Evolutionary conservation across 2,888 invertebrate species (phyloP), one percentile per base, ranked within the genome.

Genomic region (Endotricha flammealis): DNA sequence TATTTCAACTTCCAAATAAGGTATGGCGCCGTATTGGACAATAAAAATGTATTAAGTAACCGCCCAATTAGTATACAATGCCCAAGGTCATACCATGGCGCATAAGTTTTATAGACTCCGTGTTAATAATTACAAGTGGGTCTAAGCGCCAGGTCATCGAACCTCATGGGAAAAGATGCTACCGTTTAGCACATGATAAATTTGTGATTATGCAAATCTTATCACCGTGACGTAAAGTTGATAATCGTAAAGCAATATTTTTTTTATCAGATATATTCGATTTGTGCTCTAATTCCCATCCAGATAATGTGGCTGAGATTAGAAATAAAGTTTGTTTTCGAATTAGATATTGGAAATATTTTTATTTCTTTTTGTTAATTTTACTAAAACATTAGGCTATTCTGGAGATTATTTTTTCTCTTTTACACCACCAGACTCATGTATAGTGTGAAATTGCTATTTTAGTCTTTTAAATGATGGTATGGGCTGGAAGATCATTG

Each of bases 81-180:
- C 5, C 20, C 32, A 33, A 33, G 32, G 32, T 33, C 25, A 25
- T 17, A 33, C 12, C 16, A 33, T 33, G 12, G 11, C n/a, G 27
- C 5, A 29, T 29, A 35, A 29, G 10, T 35, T 35, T 35, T 35
- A 35, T 35, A 20, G 35, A 22, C 14, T 13, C 29, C 35, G 35
- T 35, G 35, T 29, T 35, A 35, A 29, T 35, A 35, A 35, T 35
- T 35, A 29, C 23, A 12, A 29, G 23, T 29, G 22, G 17, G 17
- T 13, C 14, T 35, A 14, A 29, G 35, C 35, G 35, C 30, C 34
- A 42, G 57, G 64, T 71, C 70, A 58, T 38, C 53, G 68, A 66
- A 64, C 73, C 46, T 38, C 57, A 63, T 66, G 64, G 60, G 64
- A 63, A n/a, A 62, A 54, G 49, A 41, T 32, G 39, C 20, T 29